phyloP scores from a whole-genome alignment of 2,888 invertebrate species.

The Cryptocheilus praepositus region DNA sequence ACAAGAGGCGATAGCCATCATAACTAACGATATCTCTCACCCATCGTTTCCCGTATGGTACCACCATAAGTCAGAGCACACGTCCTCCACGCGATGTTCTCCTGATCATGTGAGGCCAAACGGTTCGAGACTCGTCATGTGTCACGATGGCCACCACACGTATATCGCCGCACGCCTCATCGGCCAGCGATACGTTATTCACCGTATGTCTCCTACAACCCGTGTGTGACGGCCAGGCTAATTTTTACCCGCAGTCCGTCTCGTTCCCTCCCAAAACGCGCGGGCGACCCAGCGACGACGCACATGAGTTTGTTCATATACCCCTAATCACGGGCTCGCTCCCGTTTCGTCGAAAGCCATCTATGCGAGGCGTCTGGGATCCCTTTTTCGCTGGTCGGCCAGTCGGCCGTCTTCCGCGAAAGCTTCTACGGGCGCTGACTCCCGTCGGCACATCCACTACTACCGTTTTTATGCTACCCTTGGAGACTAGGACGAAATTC shows the following conservation, averaged over 20 bases:
- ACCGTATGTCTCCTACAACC: neutral
- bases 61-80: conserved; percentile 22
- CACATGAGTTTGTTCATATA: conserved; percentile 41
- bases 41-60: conserved; percentile 34
- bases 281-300: neutral
- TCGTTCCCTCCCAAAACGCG: too few relatives aligned
- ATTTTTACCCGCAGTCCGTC: neutral
- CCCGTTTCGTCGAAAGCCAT: neutral
- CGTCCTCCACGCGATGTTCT: conserved; percentile 45
- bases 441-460: conserved; percentile 19
- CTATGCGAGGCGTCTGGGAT: neutral
- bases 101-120: conserved; percentile 66
- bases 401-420: neutral
- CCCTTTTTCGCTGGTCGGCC: neutral
- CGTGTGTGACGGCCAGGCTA: neutral
- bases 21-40: conserved; percentile 25
- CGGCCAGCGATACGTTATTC: neutral
- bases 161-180: too few relatives aligned
- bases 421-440: neutral
- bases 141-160: neutral
- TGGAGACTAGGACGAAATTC: conserved; percentile 60
- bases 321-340: conserved; percentile 47
- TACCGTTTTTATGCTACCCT: conserved; percentile 60
- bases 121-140: conserved; percentile 33
- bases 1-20: conserved; percentile 23